Conservation (phyloP, 2,888 invertebrate species). For the Punctoribates punctum region DNA sequence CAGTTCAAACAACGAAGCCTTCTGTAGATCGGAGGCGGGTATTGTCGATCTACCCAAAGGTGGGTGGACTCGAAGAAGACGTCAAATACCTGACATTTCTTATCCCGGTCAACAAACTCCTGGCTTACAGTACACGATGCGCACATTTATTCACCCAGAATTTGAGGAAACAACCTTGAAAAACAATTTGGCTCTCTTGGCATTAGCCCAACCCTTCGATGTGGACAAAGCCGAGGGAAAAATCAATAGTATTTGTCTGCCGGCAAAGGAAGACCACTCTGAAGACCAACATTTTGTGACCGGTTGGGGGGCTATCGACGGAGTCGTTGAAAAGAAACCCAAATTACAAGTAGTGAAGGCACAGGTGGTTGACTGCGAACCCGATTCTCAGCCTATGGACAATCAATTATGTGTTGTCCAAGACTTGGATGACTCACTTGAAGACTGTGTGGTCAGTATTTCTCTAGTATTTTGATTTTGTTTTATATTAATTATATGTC, state of each 20-base stretch:
- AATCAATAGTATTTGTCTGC: conserved; percentile 34
- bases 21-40: conserved; percentile 30
- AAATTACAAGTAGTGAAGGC: conserved; percentile 36
- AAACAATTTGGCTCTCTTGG: conserved; percentile 36
- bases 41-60: conserved; percentile 41
- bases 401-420: conserved; percentile 41
- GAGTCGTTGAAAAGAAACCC: not conserved
- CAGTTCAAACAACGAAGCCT: conserved; percentile 20
- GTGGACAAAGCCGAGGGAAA: conserved; percentile 39
- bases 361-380: conserved; percentile 28
- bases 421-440: not conserved
- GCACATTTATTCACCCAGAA: conserved; percentile 23
- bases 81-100: not conserved
- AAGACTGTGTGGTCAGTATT: conserved; percentile 37
- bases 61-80: conserved; percentile 23
- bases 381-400: not conserved
- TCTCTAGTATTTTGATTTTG: not conserved
- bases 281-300: conserved; percentile 25
- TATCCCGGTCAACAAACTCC: conserved; percentile 39
- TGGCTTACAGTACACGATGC: conserved; percentile 25
- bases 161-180: conserved; percentile 28
- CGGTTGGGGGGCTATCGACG: conserved; percentile 39
- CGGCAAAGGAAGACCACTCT: not conserved
- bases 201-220: conserved; percentile 36
- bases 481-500: not conserved